Base-by-base conservation (phyloP, 2,113 vertebrate genomes). In the Daphoenositta chrysoptera region DNA sequence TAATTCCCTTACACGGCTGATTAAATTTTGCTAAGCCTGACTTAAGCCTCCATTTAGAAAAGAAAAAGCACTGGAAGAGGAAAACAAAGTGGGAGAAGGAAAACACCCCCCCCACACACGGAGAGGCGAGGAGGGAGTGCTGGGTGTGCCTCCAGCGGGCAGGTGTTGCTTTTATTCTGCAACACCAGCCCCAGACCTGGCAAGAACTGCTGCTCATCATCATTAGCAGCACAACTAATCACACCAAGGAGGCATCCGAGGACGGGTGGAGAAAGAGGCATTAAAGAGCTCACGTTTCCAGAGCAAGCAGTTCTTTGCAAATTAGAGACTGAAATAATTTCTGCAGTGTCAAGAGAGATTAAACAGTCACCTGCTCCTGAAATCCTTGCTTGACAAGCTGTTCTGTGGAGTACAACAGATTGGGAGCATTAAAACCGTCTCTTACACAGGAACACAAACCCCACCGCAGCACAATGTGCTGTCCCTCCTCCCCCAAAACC, bases 401-500 rank as follows among this genome's bases (percentile, higher is more conserved):
- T 68, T 83, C 56, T 26, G 48, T 1, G 15, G 44, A 56, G 22
- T 30, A 47, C 76, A 78, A 44, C 71, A 63, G 71, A 57, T 13
- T 26, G 65, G 17, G 42, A 23, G 69, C 15, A 31, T 13, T 76
- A 84, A 61, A 71, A 35, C 33, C 3, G 2, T 39, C 51, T 20
- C 37, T 31, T 37, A 15, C 73, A 57, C 45, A 30, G 48, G 30
- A 64, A 76, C 47, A 47, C 81, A 48, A 87, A 81, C 23, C 23
- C n/a, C 23, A 3, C 2, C 2, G 47, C 61, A 33, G n/a, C 22
- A 30, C 35, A 71, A 12, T 0, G 1, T 3, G 61, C 48, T 30
- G n/a, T 35, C 18, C 4, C 66, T 61, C 51, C 70, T 57, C n/a
- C 42, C 66, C 69, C 56, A 51, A 11, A 82, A 71, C 4, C 17